Evolutionary conservation across 2,888 invertebrate species (phyloP).

Genomic region (Amphipoea lucens): DNA sequence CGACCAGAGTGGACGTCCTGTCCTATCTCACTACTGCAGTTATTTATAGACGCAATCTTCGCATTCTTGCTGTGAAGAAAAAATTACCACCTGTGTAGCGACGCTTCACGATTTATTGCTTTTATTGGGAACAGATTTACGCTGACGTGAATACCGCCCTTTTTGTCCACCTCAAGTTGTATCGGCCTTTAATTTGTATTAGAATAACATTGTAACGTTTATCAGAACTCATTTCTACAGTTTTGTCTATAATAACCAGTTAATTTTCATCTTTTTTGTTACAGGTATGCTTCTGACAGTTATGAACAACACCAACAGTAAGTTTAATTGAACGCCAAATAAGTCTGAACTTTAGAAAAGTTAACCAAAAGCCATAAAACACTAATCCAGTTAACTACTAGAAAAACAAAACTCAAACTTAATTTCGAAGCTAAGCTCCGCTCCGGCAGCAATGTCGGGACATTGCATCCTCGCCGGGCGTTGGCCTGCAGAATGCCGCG

Average conservation of each 20-base stretch:
- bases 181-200: slow-evolving; percentile 50
- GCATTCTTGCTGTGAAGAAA: slow-evolving; percentile 76
- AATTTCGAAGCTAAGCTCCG: slow-evolving; percentile 60
- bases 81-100: slow-evolving; percentile 80
- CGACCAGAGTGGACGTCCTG: slow-evolving; percentile 78
- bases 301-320: slow-evolving; percentile 44
- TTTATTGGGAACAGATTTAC: slow-evolving; percentile 80
- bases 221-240: not conserved
- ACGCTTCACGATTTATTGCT: slow-evolving; percentile 81
- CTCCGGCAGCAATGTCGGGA: slow-evolving; percentile 51
- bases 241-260: not conserved
- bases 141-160: slow-evolving; percentile 72
- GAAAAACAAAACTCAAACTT: slow-evolving; percentile 52
- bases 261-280: slow-evolving; percentile 59
- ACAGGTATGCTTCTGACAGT: slow-evolving; percentile 67
- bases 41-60: slow-evolving; percentile 88
- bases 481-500: slow-evolving; percentile 72
- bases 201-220: slow-evolving; percentile 11
- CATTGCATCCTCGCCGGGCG: slow-evolving; percentile 50
- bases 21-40: slow-evolving; percentile 78
- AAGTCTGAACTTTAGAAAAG: slow-evolving; percentile 43
- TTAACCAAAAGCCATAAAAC: slow-evolving; percentile 50
- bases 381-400: slow-evolving; percentile 47
- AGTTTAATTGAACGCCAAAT: slow-evolving; percentile 51
- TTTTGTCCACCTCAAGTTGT: slow-evolving; percentile 63